Base-by-base conservation (phyloP, 2,797 vertebrate genomes). In the Paedocypris micromegethes region DNA sequence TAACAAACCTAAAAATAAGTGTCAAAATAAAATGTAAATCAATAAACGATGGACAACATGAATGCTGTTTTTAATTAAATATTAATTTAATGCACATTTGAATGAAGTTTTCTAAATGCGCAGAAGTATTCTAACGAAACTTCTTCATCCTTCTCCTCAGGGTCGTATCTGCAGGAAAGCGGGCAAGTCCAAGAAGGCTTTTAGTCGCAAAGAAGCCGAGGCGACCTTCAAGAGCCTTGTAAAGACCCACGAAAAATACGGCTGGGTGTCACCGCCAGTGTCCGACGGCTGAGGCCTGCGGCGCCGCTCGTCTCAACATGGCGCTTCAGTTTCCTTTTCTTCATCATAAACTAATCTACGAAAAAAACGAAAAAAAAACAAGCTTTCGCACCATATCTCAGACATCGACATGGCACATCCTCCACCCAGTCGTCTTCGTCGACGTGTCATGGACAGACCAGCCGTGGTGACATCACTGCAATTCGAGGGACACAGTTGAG, bases 201-300 rank as follows among this genome's bases (percentile, higher is more conserved):
- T 99, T 89, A 99, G 95, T 80, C 94, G 96, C 70, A 99, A 98
- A 83, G 97, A 99, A 86, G 97, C 97, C 0, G 97, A 99, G 86
- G 97, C 97, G 68, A 99, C 97, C 70, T 99, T 99, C 85, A 99
- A 98, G 90, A 98, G 95, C 80, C 87, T 99, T 89, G 97, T 99
- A 91, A 99, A 99, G 89, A 99, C 97, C 85, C 97, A 99, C 50
- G 97, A 99, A 89, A 99, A 99, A 76, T 99, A 99, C 39, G 97
- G 97, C 86, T 99, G 97, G 97, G 97, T 98, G 76, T 98, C 97
- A 72, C 97, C 97, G 0, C 96, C 96, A 0, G 94, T 98, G 66
- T 99, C 96, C n/a, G 96, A 99, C 9, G 96, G 96, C 91, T 98
- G 95, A 98, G 7, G 61, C 53, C 72, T 39, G 72, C 62, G 42